phyloP scores from a whole-genome alignment of 2,797 vertebrate genomes.

The Gymnoscopelus microlampas region DNA sequence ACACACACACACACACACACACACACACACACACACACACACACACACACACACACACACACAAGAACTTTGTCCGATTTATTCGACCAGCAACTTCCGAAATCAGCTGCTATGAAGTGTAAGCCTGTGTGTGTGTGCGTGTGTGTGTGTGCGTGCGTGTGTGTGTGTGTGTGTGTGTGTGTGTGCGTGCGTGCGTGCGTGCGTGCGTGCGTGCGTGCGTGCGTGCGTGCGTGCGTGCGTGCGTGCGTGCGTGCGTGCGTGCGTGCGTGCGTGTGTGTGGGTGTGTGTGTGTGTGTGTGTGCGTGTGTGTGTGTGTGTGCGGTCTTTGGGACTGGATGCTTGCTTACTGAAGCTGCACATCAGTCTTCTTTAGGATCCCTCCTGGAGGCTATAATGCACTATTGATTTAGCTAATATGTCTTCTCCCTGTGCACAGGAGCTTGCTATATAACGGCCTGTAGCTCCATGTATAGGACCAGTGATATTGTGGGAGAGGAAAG shows the following conservation, averaged over 20 bases:
- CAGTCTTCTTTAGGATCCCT: conserved; percentile 63
- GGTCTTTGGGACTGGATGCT: conserved; percentile 37
- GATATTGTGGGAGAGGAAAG: conserved; percentile 9
- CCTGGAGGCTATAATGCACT: conserved; percentile 65
- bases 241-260: conserved; percentile 17
- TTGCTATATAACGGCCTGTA: conserved; percentile 22
- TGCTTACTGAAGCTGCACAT: conserved; percentile 54
- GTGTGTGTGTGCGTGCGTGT: conserved; percentile 27
- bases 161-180: conserved; percentile 2
- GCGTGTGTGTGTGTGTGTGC: neutral
- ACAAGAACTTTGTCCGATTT: conserved; percentile 63
- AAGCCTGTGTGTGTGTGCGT: conserved; percentile 6
- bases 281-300: neutral
- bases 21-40: conserved; percentile 2
- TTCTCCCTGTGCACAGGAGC: conserved; percentile 37
- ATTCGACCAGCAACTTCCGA: conserved; percentile 47
- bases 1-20: neutral
- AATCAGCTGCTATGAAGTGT: conserved; percentile 31
- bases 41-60: conserved; percentile 28
- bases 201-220: conserved; percentile 8
- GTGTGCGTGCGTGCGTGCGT: neutral
- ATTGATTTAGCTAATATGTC: conserved; percentile 79
- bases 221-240: conserved; percentile 32
- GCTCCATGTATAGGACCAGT: conserved; percentile 35
- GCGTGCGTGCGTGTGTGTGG: conserved; percentile 26